Base-by-base conservation (phyloP, 2,797 vertebrate species). In the Esox lucius region DNA sequence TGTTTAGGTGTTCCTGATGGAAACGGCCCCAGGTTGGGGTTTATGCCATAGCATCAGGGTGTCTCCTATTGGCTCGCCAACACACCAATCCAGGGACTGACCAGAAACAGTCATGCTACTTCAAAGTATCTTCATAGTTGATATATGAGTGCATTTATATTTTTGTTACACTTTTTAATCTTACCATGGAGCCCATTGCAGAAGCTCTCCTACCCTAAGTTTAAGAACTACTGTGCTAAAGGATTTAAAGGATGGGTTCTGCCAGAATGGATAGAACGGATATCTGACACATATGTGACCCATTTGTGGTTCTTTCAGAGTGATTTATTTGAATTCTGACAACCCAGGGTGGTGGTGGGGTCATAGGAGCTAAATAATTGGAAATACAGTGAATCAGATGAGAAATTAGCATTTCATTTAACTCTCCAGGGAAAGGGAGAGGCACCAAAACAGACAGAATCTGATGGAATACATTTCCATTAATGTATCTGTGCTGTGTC, bases 291-390 rank as follows among this genome's bases (percentile, higher is more conserved):
- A 42, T 93, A 92, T 92, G 87, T 92, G 89, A 90, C 87, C 88
- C 80, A 87, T 93, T 93, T 93, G 87, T 90, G 83, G 85, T 83
- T 83, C 85, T 91, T 88, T 89, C 81, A 90, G 81, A 87, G 85
- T 87, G 87, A 91, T 90, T 92, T 91, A 82, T 87, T 90, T 91
- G 86, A 89, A 90, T 92, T 86, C 87, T 91, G 92, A 92, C 87
- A 91, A 91, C 90, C 76, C 83, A 5, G 39, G 7, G 39, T 42
- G 5, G 39, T 6, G 39, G 39, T 9, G 39, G 5, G 39, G 39
- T 42, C 39, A 42, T 6, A 35, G 26, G 42, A 31, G 61, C 6
- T 59, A 72, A n/a, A 56, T 22, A 64, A 73, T 61, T 76, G 71
- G 68, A 13, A 33, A 73, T 7, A 65, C 7, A 17, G 28, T 78